A percentile compares a stretch with the other conserved stretches of the same genome.
phyloP scores from a whole-genome alignment of 2,888 invertebrate species.

The Liodrosophila aerea region DNA sequence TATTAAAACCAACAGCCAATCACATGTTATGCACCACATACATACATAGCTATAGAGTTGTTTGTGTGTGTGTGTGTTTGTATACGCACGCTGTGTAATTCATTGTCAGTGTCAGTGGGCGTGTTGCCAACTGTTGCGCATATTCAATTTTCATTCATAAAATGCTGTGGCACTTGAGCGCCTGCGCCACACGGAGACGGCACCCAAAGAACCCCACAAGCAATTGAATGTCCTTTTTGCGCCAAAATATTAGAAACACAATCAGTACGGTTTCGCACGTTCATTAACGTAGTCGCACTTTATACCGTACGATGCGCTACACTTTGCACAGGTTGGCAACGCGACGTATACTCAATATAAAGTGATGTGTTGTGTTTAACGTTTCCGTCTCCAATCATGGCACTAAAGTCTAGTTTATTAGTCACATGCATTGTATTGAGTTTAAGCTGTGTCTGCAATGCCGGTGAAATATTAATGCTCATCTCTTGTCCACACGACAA shows the following conservation, averaged over 20 bases:
- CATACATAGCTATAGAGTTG: neutral
- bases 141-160: conserved; percentile 62
- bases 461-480: conserved; percentile 52
- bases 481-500: conserved; percentile 54
- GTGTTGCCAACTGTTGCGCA: conserved; percentile 62
- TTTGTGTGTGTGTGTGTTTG: no score
- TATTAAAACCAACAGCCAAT: no score
- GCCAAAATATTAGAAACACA: conserved; percentile 64
- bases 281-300: conserved; percentile 53
- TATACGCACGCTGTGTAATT: no score
- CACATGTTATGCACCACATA: no score
- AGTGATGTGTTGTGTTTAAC: neutral
- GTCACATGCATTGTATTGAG: conserved; percentile 14
- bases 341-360: neutral
- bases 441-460: conserved; percentile 8
- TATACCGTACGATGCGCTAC: neutral
- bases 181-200: conserved; percentile 43
- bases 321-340: conserved; percentile 13
- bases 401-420: neutral
- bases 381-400: conserved; percentile 7
- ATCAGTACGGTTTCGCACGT: conserved; percentile 67
- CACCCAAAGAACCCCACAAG: conserved; percentile 16
- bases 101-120: conserved; percentile 45
- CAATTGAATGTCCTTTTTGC: conserved; percentile 38
- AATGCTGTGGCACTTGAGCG: conserved; percentile 36